A percentile compares a stretch with the other conserved stretches of the same genome.
These are phyloP conservation scores for Drosophila nebulosa DNA, from an alignment of 1,140 invertebrate species.

Conservation along the genomic window DNA sequence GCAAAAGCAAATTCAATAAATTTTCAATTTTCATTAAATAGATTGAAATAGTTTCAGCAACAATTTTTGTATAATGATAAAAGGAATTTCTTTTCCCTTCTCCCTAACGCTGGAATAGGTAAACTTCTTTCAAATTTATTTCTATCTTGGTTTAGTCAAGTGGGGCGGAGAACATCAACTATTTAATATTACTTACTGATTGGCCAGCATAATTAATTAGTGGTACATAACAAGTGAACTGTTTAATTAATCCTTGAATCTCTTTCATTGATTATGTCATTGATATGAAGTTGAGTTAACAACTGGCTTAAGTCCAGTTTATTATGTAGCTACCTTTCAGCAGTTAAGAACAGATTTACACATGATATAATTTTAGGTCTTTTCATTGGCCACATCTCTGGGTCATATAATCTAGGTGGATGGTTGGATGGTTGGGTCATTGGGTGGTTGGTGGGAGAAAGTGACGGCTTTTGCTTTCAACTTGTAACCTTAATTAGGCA, in stretches of 20 bases:
- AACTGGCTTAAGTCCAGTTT: not conserved
- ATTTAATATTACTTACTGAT: too few species aligned
- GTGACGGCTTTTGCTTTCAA: slow-evolving; percentile 49
- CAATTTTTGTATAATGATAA: too few species aligned
- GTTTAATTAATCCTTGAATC: not conserved
- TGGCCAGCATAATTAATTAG: not conserved
- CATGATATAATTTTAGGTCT: not conserved
- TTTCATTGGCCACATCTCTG: not conserved
- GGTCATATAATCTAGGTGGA: not conserved
- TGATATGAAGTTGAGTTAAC: not conserved
- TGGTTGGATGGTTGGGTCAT: too few species aligned
- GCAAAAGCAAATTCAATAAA: too few species aligned
- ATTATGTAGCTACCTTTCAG: not conserved
- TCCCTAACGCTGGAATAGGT: too few species aligned
- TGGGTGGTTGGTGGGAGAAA: not conserved
- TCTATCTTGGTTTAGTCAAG: too few species aligned
- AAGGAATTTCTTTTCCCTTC: too few species aligned
- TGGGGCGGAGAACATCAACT: too few species aligned
- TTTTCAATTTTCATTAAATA: too few species aligned
- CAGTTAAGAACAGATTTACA: not conserved
- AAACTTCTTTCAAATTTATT: too few species aligned
- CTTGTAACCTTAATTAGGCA: slow-evolving; percentile 68
- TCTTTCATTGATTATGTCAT: not conserved
- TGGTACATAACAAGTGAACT: not conserved
- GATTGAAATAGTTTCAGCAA: too few species aligned